These are phyloP conservation scores for Drosophila pruinosa DNA, from an alignment of 1,140 invertebrate genomes.

Conservation along the genomic window DNA sequence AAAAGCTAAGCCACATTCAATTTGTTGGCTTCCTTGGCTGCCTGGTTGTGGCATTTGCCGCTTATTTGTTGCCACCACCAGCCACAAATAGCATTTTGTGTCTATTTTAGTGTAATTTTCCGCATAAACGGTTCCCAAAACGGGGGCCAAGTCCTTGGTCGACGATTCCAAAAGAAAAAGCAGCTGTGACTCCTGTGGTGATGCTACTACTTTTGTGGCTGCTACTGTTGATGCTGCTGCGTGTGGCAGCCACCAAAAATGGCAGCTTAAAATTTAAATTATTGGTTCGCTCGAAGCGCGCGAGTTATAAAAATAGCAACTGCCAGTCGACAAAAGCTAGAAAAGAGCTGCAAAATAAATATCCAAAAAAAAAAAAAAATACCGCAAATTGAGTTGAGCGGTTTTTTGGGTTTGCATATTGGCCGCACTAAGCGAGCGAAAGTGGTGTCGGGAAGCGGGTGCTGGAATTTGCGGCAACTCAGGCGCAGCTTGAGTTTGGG, in stretches of 20 bases:
- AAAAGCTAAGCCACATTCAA: slow-evolving; percentile 3
- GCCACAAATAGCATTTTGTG: slow-evolving; percentile 74
- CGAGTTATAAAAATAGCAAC: slow-evolving; percentile 28
- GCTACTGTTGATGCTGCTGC: slow-evolving; percentile 30
- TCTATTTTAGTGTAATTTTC: slow-evolving; percentile 79
- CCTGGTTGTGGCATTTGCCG: slow-evolving; percentile 32
- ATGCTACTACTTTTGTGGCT: too few relatives aligned
- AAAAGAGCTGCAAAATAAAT: slow-evolving; percentile 17
- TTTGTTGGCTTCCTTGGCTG: background rate
- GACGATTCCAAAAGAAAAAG: slow-evolving; percentile 4
- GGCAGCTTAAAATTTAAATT: slow-evolving; percentile 72
- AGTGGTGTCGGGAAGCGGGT: background rate
- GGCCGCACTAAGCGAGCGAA: background rate
- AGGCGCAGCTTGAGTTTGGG: background rate
- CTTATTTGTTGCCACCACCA: slow-evolving; percentile 37
- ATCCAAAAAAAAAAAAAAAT: slow-evolving; percentile 31
- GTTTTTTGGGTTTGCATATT: slow-evolving; percentile 39
- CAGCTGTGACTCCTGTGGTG: slow-evolving; percentile 1
- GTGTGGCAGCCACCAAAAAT: slow-evolving; percentile 62
- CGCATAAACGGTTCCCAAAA: slow-evolving; percentile 63
- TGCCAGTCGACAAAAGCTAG: slow-evolving; percentile 17
- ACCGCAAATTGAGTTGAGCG: slow-evolving; percentile 72
- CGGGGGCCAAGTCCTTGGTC: background rate
- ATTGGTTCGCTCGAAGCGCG: slow-evolving; percentile 52
- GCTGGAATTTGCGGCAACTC: background rate